Conservation (phyloP, 1,140 invertebrate species). For the Megalonaias nervosa region DNA sequence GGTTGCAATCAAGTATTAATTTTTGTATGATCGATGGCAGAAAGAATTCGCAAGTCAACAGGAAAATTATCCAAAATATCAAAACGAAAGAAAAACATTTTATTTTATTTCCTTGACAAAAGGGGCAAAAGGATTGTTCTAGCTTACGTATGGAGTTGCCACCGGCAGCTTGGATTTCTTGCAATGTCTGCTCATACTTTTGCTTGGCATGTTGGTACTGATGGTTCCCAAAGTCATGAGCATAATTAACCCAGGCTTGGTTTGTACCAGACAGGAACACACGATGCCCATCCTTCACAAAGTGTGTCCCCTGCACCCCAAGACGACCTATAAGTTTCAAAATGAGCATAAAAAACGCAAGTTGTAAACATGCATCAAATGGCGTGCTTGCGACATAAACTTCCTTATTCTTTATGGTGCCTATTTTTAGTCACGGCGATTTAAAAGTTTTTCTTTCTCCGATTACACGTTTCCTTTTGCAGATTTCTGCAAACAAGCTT, state of each 20-base stretch:
- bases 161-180: constrained; percentile 63
- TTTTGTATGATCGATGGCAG: background rate
- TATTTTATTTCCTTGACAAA: no score
- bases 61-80: background rate
- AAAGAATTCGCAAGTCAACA: background rate
- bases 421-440: no score
- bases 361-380: no score
- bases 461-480: no score
- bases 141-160: constrained; percentile 72
- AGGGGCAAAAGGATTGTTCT: background rate
- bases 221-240: constrained; percentile 67
- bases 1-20: background rate
- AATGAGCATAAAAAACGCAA: no score
- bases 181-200: constrained; percentile 63
- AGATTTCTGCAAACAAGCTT: no score
- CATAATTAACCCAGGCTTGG: constrained; percentile 69
- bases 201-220: constrained; percentile 54
- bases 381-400: no score
- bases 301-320: constrained; percentile 31
- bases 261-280: constrained; percentile 72
- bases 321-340: no score
- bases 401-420: no score
- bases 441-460: no score
- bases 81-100: background rate
- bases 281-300: constrained; percentile 60